Evolutionary conservation across 2,113 vertebrate genomes (phyloP), one percentile per base, ranked within the genome.

Genomic region (Chlamydotis undulata): DNA sequence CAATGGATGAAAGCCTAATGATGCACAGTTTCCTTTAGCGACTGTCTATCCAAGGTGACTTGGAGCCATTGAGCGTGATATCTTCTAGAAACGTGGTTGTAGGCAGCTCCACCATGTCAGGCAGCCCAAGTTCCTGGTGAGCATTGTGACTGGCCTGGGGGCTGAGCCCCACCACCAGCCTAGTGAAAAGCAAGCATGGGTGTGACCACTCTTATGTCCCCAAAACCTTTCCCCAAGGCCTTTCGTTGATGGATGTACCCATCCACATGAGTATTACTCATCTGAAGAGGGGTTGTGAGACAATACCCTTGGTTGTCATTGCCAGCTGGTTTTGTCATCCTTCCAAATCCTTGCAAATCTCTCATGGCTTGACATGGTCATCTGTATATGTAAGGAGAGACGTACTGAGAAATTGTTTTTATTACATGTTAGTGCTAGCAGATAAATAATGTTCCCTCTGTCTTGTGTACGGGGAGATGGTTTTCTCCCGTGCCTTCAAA

Each of bases 371-470:
- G 90, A 90, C 94, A 17, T 53, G 69, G 88, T 75, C 2, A 0
- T 68, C 90, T 68, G 75, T 53, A 83, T 60, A 18, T 57, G 90
- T 68, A 87, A 56, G 92, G 64, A 60, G 90, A 96, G 64, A 91
- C 78, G 77, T 89, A 82, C 86, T 94, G 94, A 89, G 95, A 91
- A 96, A 93, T 83, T 89, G 92, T 92, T 95, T 94, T 95, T 94
- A 70, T 94, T 94, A 71, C 75, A 68, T 71, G 68, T 89, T 95
- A 94, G 76, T 71, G 80, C 90, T 84, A 83, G 86, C 64, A 68
- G 79, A 92, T 94, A 92, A 96, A 90, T 96, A 95, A 96, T 86
- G 77, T 76, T 93, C 61, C 60, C 61, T 79, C 80, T 75, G 45
- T 67, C 31, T 60, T 61, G 69, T 68, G 56, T 76, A 8, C 2